Base-by-base conservation (phyloP, 2,888 invertebrate genomes). In the Platycheirus rosarum region DNA sequence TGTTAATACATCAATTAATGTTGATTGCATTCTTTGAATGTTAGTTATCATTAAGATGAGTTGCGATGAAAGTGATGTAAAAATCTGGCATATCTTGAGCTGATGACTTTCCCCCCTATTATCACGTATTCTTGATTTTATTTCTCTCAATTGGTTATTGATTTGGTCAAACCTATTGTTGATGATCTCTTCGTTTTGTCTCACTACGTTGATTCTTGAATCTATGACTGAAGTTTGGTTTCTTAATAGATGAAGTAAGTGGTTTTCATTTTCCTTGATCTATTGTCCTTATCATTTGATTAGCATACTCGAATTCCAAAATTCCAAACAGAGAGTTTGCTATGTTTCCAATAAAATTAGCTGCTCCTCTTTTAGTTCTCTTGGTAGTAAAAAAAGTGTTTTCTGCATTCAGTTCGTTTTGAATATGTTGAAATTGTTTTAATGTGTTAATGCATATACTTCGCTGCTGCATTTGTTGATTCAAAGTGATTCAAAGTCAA, bases 201-300 rank as follows among this genome's bases (percentile, higher is more conserved):
- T 69, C 9, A 55, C 46, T 6, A 70, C 13, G 48, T 82, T 85
- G 26, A 82, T 75, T 13, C 76, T 84, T 35, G 77, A 77, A 35
- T 80, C 80, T 23, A 84, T 68, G 2, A 82, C 29, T 20, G 84
- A 78, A 2, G 82, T 84, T 70, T 84, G 84, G 48, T 70, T 77
- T 51, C 53, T 51, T 1, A 84, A 16, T 9, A 79, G 23, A 7
- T 37, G 29, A 2, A 40, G 4, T 14, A 71, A 35, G 11, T 75
- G 60, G 1, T 57, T 48, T 23, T 62, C 37, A 4, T 62, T 51
- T 53, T 53, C 29, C 53, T 53, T 75, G 53, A 5, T 44, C 37
- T 11, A 85, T 76, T 11, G 73, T 76, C 4, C 57, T 53, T n/a
- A 76, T 46, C 71, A 84, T 84, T 51, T 82, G 13, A 9, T 75